Evolutionary conservation across 1,140 invertebrate species (phyloP).

Genomic region (Cotesia vestalis): DNA sequence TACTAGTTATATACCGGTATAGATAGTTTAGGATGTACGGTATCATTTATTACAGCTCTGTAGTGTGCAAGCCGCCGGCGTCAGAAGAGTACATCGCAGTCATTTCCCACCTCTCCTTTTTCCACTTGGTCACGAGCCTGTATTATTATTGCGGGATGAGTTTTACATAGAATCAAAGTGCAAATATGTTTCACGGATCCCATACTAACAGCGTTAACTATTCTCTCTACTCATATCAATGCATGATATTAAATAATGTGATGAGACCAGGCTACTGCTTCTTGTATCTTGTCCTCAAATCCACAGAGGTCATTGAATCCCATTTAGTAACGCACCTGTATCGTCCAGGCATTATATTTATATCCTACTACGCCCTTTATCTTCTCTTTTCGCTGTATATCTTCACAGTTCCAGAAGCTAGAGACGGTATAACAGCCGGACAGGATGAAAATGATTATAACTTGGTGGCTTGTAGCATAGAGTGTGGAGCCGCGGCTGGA

Average conservation of each 20-base stretch:
- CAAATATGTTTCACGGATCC: conserved; percentile 12
- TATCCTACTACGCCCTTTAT: no score
- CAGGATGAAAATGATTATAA: conserved; percentile 46
- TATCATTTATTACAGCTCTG: conserved; percentile 24
- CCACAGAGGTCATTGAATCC: conserved; percentile 53
- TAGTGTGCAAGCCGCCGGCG: background rate
- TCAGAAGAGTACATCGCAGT: conserved; percentile 13
- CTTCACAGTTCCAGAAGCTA: conserved; percentile 16
- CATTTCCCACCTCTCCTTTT: conserved; percentile 3
- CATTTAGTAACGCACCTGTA: conserved; percentile 47
- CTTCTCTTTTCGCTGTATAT: no score
- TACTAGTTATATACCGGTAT: no score
- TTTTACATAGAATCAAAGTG: conserved; percentile 17
- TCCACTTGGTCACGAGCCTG: background rate
- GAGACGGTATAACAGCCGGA: conserved; percentile 19
- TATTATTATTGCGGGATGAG: background rate
- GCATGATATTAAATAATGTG: no score
- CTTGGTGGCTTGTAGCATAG: conserved; percentile 33
- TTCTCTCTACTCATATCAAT: background rate
- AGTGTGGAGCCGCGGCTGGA: background rate
- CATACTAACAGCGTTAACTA: background rate
- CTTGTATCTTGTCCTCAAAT: conserved; percentile 1
- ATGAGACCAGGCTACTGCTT: conserved; percentile 1
- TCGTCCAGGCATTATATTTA: background rate
- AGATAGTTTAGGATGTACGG: conserved; percentile 2